phyloP scores from a whole-genome alignment of 53 echinoderm and acorn worm species.

The Paelopatides confundens region DNA sequence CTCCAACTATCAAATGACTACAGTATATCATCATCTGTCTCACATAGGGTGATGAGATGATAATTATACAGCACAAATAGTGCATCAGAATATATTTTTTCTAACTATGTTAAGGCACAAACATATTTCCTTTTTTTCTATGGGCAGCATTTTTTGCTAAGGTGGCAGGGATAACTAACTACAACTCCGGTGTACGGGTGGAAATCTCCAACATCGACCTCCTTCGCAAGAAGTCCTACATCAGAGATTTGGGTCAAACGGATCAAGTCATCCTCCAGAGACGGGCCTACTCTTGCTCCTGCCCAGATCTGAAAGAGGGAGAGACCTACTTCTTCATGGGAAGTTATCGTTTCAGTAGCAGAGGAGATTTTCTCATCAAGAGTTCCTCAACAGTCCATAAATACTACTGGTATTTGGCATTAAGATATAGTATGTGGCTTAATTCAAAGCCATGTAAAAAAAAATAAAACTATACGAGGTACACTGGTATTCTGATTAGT shows the following conservation, averaged over 20 bases:
- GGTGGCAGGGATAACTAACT: background rate
- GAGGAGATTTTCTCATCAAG: slow-evolving; percentile 68
- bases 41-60: too few species aligned
- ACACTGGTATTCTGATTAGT: too few species aligned
- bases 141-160: slow-evolving; percentile 23
- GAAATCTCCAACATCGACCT: slow-evolving; percentile 12
- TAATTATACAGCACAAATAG: too few species aligned
- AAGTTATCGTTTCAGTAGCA: slow-evolving; percentile 45
- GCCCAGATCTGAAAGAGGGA: slow-evolving; percentile 79
- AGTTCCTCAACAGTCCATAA: slow-evolving; percentile 60
- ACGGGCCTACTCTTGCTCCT: slow-evolving; percentile 55
- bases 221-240: slow-evolving; percentile 51
- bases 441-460: background rate
- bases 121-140: background rate
- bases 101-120: too few species aligned
- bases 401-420: slow-evolving; percentile 64
- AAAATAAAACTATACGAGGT: background rate
- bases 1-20: too few species aligned
- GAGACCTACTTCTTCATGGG: slow-evolving; percentile 75
- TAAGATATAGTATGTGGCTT: background rate
- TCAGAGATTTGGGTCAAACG: slow-evolving; percentile 7
- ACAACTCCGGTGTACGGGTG: slow-evolving; percentile 4
- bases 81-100: too few species aligned
- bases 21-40: too few species aligned
- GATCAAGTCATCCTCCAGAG: slow-evolving; percentile 33